A percentile compares a stretch with the other conserved stretches of the same genome.
Evolutionary conservation across 1,140 invertebrate genomes (phyloP).

Genomic region (Brachionus sp.): DNA sequence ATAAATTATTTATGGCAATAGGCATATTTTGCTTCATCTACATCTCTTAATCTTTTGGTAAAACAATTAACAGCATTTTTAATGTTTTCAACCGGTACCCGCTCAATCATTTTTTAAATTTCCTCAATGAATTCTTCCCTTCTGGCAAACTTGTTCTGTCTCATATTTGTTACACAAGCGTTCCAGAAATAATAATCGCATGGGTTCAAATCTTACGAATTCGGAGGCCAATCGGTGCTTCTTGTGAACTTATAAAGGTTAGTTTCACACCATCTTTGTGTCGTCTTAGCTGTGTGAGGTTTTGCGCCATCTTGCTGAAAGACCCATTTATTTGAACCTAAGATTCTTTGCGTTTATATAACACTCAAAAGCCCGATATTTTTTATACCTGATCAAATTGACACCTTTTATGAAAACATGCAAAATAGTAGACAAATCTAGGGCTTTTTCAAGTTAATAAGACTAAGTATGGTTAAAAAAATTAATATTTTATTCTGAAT

Average conservation of each 20-base stretch:
- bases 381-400: no score
- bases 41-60: not conserved
- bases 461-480: no score
- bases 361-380: no score
- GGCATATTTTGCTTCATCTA: not conserved
- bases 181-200: not conserved
- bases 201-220: not conserved
- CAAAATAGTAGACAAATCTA: no score
- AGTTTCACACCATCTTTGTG: not conserved
- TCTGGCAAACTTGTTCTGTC: not conserved
- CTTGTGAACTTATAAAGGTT: not conserved
- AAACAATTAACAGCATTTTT: not conserved
- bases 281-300: not conserved
- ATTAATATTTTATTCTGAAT: no score
- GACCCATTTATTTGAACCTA: not conserved
- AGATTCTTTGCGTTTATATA: no score
- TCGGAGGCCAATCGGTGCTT: not conserved
- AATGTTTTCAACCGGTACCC: not conserved
- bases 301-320: not conserved
- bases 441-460: no score
- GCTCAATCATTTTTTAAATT: not conserved
- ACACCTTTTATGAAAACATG: no score
- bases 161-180: not conserved
- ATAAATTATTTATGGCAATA: no score
- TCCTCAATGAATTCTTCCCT: not conserved